phyloP scores from a whole-genome alignment of 2,113 vertebrate genomes.

The Lethenteron camtschaticum region DNA sequence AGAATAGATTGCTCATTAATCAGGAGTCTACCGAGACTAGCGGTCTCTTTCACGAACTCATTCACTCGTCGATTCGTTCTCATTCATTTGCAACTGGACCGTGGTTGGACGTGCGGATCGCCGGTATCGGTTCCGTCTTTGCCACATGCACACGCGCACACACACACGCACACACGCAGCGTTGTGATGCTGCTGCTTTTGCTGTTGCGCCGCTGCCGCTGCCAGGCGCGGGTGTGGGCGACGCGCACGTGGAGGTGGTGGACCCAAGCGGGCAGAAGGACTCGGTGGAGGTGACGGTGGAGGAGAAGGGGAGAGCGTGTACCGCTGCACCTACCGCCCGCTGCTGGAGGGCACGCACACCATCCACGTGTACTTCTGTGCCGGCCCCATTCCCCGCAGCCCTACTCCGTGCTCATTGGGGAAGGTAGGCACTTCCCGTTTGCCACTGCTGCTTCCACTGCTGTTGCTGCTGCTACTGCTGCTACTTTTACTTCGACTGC shows the following conservation, averaged over 20 bases:
- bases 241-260: constrained; percentile 68
- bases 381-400: constrained; percentile 56
- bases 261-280: constrained; percentile 59
- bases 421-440: constrained; percentile 35
- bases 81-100: background rate
- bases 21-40: too few relatives aligned
- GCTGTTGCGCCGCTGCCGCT: background rate
- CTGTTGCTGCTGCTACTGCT: too few relatives aligned
- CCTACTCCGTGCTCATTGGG: constrained; percentile 55
- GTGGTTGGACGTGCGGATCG: background rate
- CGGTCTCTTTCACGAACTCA: too few relatives aligned
- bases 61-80: background rate
- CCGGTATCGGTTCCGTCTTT: background rate
- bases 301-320: constrained; percentile 70
- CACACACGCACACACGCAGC: background rate
- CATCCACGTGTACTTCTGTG: constrained; percentile 53
- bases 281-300: constrained; percentile 71
- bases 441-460: too few relatives aligned
- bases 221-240: constrained; percentile 57
- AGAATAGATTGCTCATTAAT: too few relatives aligned
- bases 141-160: background rate
- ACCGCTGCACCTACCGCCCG: constrained; percentile 73
- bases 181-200: background rate
- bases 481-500: too few relatives aligned
- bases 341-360: constrained; percentile 56